These are phyloP conservation scores for Drosophila pseudoananassae DNA, from an alignment of 1,140 invertebrate species.

Conservation along the genomic window DNA sequence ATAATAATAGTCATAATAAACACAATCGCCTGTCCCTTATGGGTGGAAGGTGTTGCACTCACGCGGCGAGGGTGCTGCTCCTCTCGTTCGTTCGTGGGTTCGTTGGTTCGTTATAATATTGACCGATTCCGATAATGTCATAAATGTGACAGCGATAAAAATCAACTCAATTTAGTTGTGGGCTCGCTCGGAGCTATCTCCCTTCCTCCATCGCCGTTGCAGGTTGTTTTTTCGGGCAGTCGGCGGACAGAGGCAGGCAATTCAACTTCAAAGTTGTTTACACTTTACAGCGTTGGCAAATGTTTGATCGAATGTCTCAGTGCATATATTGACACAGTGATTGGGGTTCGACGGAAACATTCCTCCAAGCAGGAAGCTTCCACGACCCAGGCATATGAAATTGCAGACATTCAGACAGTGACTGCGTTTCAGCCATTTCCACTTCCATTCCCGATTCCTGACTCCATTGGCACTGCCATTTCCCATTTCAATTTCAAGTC, in stretches of 20 bases:
- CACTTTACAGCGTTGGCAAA: slow-evolving; percentile 67
- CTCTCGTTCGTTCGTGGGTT: slow-evolving; percentile 17
- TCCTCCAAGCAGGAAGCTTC: slow-evolving; percentile 50
- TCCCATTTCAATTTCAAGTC: slow-evolving; percentile 21
- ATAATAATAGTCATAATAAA: slow-evolving; percentile 76
- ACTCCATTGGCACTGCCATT: slow-evolving; percentile 44
- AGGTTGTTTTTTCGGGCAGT: slow-evolving; percentile 38
- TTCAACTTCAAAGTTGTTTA: slow-evolving; percentile 58
- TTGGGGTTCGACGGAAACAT: slow-evolving; percentile 65
- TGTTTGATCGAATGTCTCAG: slow-evolving; percentile 53
- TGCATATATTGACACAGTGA: slow-evolving; percentile 63
- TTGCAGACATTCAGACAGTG: slow-evolving; percentile 19
- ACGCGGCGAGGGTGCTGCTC: slow-evolving; percentile 38
- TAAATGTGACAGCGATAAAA: slow-evolving; percentile 83
- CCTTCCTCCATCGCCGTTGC: slow-evolving; percentile 7
- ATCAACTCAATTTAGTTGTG: slow-evolving; percentile 61
- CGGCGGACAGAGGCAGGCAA: slow-evolving; percentile 17
- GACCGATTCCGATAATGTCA: slow-evolving; percentile 72
- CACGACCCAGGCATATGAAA: slow-evolving; percentile 6
- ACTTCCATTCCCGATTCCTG: slow-evolving; percentile 7
- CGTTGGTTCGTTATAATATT: slow-evolving; percentile 63
- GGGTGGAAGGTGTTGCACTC: slow-evolving; percentile 59
- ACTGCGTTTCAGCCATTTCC: slow-evolving; percentile 29
- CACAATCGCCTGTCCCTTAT: slow-evolving; percentile 47
- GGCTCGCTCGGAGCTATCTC: slow-evolving; percentile 5